Conservation (phyloP, 2,797 vertebrate species). For the Alcedo atthis region DNA sequence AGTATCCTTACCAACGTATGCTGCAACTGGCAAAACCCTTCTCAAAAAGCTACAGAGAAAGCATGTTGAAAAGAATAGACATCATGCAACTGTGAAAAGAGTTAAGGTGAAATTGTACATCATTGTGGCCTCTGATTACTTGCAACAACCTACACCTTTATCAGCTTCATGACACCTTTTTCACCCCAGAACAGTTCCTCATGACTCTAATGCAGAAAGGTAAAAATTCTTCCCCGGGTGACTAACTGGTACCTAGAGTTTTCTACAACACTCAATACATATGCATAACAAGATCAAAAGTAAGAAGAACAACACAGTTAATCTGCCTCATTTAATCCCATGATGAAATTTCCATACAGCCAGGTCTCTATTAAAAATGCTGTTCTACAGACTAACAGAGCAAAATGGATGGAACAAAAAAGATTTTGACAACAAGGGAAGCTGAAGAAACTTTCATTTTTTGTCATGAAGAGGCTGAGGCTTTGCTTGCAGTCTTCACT, state of each 20-base stretch:
- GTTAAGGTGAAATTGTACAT: not conserved
- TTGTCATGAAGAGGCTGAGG: not conserved
- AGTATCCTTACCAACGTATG: fast-evolving
- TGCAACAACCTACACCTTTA: not conserved
- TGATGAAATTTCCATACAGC: not conserved
- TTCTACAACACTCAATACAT: not conserved
- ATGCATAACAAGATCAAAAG: not conserved
- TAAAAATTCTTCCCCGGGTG: not conserved
- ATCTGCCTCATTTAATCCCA: not conserved
- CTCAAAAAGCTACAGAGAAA: not conserved
- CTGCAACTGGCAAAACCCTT: not conserved
- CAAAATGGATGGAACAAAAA: not conserved
- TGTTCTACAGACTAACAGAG: not conserved
- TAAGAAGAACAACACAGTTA: not conserved
- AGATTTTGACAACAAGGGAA: not conserved
- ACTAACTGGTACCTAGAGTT: not conserved
- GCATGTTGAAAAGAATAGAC: not conserved
- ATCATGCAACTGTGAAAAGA: not conserved
- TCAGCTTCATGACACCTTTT: not conserved
- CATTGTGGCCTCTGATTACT: not conserved
- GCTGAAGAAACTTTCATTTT: not conserved
- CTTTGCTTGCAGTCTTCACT: not conserved
- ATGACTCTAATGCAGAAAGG: not conserved
- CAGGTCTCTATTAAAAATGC: not conserved
- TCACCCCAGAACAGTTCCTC: not conserved